Conservation (phyloP, 2,888 invertebrate genomes). For the Hyalella azteca region DNA sequence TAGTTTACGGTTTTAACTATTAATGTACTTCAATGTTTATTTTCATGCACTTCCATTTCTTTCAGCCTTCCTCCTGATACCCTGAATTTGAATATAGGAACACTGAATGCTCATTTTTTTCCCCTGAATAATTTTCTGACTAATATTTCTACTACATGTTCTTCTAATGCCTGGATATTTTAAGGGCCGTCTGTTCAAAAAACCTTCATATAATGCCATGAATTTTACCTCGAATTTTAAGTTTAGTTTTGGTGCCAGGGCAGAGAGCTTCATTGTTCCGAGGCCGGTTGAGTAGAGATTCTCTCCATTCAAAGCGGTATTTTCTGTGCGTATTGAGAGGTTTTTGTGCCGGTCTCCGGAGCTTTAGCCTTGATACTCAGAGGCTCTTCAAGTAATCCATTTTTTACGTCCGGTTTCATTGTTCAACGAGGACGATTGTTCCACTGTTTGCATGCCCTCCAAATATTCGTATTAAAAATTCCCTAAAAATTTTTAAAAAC, state of each 20-base stretch:
- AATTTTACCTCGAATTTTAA: background rate
- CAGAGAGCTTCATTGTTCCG: background rate
- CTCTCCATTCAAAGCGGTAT: background rate
- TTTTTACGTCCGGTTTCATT: conserved; percentile 13
- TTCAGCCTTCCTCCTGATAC: no score
- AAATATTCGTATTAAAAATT: no score
- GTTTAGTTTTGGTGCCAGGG: background rate
- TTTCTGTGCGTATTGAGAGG: background rate
- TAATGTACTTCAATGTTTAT: no score
- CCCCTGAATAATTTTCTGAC: no score
- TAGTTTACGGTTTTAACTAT: no score
- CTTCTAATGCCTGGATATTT: background rate
- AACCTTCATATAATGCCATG: background rate
- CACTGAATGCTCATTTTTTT: no score
- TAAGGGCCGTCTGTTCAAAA: background rate
- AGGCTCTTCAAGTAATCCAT: conserved; percentile 17
- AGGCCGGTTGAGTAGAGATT: conserved; percentile 9
- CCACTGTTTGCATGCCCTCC: conserved; percentile 2
- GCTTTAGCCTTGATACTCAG: background rate
- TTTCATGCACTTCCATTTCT: no score
- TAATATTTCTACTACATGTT: background rate
- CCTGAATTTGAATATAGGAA: no score
- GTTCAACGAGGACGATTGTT: background rate
- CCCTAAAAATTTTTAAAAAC: no score
- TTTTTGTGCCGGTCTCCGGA: background rate